These are phyloP conservation scores for Gasteruption jaculator DNA, from an alignment of 2,888 invertebrate genomes.

Conservation along the genomic window DNA sequence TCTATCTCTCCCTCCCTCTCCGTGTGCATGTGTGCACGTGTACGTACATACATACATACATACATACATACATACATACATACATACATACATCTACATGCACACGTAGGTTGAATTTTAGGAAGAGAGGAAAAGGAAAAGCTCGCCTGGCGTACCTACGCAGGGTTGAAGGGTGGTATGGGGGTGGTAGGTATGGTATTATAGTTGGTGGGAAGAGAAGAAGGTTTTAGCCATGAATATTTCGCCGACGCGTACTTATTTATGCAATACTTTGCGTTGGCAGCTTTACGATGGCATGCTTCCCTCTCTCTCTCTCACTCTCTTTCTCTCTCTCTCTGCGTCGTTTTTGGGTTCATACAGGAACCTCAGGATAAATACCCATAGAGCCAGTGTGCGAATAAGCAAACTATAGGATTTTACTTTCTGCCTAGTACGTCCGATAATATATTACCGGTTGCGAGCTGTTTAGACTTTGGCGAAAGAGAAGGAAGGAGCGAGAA, in stretches of 20 bases:
- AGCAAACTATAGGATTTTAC: too few species aligned
- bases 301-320: slow-evolving; percentile 11
- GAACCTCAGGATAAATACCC: not conserved
- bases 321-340: slow-evolving; percentile 12
- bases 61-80: too few species aligned
- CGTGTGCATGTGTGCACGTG: too few species aligned
- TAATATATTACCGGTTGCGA: slow-evolving; percentile 49
- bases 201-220: slow-evolving; percentile 23
- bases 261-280: slow-evolving; percentile 52
- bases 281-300: slow-evolving; percentile 47
- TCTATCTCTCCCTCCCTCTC: too few species aligned
- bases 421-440: slow-evolving; percentile 44
- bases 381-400: not conserved
- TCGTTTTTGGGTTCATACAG: slow-evolving; percentile 5
- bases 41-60: too few species aligned
- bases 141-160: not conserved
- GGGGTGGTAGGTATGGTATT: slow-evolving; percentile 9
- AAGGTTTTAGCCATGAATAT: slow-evolving; percentile 48
- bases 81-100: too few species aligned
- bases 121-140: slow-evolving; percentile 2
- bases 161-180: not conserved
- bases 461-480: slow-evolving; percentile 39
- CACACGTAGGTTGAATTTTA: too few species aligned
- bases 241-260: slow-evolving; percentile 50
- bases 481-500: slow-evolving; percentile 23